Evolutionary conservation across 2,113 vertebrate species (phyloP).

Genomic region (Bos taurus): ARS-UCD2.0 NC_037336.1:46000001-46000500

Average conservation of each 20-base stretch:
- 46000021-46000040: not conserved
- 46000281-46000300: not conserved
- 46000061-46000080: not conserved
- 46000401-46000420: conserved; percentile 6
- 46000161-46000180: not conserved
- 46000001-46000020: not conserved
- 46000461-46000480: not conserved
- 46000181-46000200: not conserved
- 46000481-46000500: not conserved
- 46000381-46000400: not conserved
- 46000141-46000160: not conserved
- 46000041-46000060: not conserved
- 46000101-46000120: not conserved
- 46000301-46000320: not conserved
- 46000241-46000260: not conserved
- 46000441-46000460: not conserved
- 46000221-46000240: not conserved
- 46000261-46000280: not conserved
- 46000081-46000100: not conserved
- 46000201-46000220: not conserved
- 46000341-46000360: not conserved
- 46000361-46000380: not conserved
- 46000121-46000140: not conserved
- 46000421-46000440: not conserved
- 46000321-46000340: not conserved